These are phyloP conservation scores for Spodoptera picta DNA, from an alignment of 2,888 invertebrate genomes.

Conservation along the genomic window DNA sequence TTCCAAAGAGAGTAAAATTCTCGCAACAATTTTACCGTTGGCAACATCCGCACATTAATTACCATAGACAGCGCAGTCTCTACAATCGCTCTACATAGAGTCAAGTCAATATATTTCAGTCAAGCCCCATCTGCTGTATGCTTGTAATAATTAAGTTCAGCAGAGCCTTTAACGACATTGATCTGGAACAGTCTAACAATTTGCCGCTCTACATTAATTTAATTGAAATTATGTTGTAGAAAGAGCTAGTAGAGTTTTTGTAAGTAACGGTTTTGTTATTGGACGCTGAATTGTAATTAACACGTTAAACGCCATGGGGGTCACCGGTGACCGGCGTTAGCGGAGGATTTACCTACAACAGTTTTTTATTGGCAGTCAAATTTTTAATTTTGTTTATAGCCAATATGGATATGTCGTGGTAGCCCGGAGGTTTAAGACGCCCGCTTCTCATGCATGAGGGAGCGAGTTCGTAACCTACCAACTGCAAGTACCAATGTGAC, in stretches of 20 bases:
- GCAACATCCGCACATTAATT: conserved; percentile 34
- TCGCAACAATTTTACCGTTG: conserved; percentile 31
- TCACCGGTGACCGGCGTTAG: no score
- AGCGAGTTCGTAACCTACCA: no score
- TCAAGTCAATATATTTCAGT: conserved; percentile 8
- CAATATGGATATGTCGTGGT: no score
- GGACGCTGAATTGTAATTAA: neutral
- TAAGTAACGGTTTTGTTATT: neutral
- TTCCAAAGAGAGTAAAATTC: conserved; percentile 2
- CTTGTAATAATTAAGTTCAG: conserved; percentile 2
- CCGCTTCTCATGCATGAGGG: no score
- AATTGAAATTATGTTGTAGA: conserved; percentile 10
- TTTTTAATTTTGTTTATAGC: no score
- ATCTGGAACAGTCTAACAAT: conserved; percentile 24
- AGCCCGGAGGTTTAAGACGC: no score
- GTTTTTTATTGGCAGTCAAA: no score
- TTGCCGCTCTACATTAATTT: conserved; percentile 20
- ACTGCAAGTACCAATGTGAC: no score
- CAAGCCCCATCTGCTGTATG: conserved; percentile 1
- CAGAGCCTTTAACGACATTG: neutral
- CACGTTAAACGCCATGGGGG: no score
- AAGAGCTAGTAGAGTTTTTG: conserved; percentile 5
- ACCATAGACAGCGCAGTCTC: conserved; percentile 11
- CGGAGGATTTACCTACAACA: no score
- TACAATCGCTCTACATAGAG: conserved; percentile 14